Base-by-base conservation (phyloP, 2,888 invertebrate genomes). In the Drosophila greeni region DNA sequence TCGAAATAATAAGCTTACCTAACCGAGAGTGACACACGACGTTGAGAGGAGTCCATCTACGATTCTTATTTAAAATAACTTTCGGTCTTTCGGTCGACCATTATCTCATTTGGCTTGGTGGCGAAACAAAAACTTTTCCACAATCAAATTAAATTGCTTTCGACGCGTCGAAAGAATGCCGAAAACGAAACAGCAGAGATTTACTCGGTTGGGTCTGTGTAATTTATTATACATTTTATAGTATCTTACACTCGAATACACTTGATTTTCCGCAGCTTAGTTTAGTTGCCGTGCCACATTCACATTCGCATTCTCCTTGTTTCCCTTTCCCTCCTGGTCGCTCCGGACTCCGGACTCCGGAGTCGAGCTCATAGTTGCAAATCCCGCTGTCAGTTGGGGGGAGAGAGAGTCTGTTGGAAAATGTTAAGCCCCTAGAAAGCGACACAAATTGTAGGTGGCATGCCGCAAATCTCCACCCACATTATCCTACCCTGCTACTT, bases 371-470 rank as follows among this genome's bases (percentile, higher is more conserved):
- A 58, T 29, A 43, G 34, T 60, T 48, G 47, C 66, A 65, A 65
- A 65, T 65, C 65, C 56, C 48, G 29, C 45, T 65, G 65, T 65
- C 65, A 66, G 66, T 42, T 43, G 48, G 29, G 40, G 31, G 49
- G 53, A 2, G 20, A n/a, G n/a, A n/a, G 20, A 39, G 42, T 65
- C 66, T 66, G 36, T 66, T 56, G 56, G 56, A 65, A 66, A 47
- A 67, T 36, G 57, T 48, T 65, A 65, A 65, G 65, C 65, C 36
- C 40, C 67, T 29, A 31, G 56, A 66, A 66, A 66, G 48, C 48
- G 56, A 65, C 67, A 66, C 64, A 64, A 64, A 64, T 64, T 64
- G 66, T 54, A 66, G 54, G 66, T 64, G 62, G 45, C 64, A 64
- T 53, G 40, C 64, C 66, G 43, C 56, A 65, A 48, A 36, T 47